These are phyloP conservation scores for Notolabrus celidotus DNA, from an alignment of 2,797 vertebrate genomes.

Conservation along the genomic window DNA sequence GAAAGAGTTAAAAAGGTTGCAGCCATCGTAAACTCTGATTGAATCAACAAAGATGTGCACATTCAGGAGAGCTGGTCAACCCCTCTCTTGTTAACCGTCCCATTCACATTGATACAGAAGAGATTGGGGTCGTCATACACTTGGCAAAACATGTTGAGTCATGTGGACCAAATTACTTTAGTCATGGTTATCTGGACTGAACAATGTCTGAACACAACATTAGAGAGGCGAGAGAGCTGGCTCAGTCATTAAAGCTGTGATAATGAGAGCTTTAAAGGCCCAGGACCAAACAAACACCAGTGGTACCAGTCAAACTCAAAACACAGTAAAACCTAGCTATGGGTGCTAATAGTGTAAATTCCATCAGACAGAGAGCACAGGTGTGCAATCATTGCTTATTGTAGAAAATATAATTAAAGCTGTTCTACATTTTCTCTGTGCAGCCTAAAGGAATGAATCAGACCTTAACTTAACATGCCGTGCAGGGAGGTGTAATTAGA, in stretches of 20 bases:
- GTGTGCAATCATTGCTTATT: slow-evolving; percentile 29
- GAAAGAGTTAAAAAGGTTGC: too few species aligned
- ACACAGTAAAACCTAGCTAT: slow-evolving; percentile 6
- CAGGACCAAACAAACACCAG: slow-evolving; percentile 5
- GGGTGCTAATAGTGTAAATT: slow-evolving; percentile 8
- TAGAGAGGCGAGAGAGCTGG: slow-evolving; percentile 1
- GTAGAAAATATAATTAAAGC: slow-evolving; percentile 41
- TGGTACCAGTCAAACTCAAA: neutral
- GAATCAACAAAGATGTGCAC: too few species aligned
- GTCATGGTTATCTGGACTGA: neutral
- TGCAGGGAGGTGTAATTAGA: slow-evolving; percentile 24
- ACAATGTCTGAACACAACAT: neutral
- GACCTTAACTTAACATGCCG: slow-evolving; percentile 5
- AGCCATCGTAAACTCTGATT: too few species aligned
- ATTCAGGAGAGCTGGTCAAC: too few species aligned
- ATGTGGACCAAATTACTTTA: neutral
- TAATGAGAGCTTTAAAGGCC: slow-evolving; percentile 3
- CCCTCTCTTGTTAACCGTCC: neutral
- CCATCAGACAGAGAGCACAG: slow-evolving; percentile 27
- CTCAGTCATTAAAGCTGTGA: neutral
- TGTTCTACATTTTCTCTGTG: slow-evolving; percentile 30
- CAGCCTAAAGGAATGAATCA: slow-evolving; percentile 23
- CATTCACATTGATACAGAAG: neutral
- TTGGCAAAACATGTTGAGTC: neutral
- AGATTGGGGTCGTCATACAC: neutral